Percentiles rank a stretch among this genome's conserved stretches.
phyloP scores from a whole-genome alignment of 1,140 invertebrate species.

The Drosophila yakuba region DNA sequence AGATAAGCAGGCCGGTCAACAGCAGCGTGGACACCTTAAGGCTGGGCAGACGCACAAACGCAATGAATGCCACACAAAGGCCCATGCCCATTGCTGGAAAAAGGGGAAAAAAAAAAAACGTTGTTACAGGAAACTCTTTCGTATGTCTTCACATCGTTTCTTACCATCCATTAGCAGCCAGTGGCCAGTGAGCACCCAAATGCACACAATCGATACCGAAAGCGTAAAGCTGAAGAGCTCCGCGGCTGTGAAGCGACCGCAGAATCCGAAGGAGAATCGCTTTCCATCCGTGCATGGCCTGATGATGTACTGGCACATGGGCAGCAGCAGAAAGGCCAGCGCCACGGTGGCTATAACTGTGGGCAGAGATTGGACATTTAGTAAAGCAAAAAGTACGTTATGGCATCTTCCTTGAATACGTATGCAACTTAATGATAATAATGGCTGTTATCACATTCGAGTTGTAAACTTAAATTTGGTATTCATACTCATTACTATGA shows the following conservation, averaged over 20 bases:
- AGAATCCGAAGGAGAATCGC: slow-evolving; percentile 96
- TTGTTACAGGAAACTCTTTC: neutral
- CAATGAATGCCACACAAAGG: slow-evolving; percentile 98
- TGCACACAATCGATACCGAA: slow-evolving; percentile 96
- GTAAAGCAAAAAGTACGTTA: neutral
- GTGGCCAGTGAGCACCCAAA: slow-evolving; percentile 98
- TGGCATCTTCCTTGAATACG: too few relatives aligned
- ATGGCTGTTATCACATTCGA: too few relatives aligned
- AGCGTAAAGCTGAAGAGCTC: slow-evolving; percentile 97
- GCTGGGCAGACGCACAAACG: slow-evolving; percentile 97
- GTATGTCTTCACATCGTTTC: neutral
- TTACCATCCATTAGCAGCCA: slow-evolving; percentile 98
- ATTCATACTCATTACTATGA: too few relatives aligned
- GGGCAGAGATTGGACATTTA: neutral
- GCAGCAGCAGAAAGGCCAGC: slow-evolving; percentile 96
- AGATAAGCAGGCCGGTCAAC: slow-evolving; percentile 96
- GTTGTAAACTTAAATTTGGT: too few relatives aligned
- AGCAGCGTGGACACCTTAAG: slow-evolving; percentile 98
- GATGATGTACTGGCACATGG: slow-evolving; percentile 98
- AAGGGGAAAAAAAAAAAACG: neutral
- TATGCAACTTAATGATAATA: too few relatives aligned
- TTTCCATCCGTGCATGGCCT: slow-evolving; percentile 93
- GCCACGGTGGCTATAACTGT: slow-evolving; percentile 98
- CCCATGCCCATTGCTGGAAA: slow-evolving; percentile 96
- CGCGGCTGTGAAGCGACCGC: slow-evolving; percentile 95